Conservation (phyloP, 1,140 invertebrate species). For the Drosophila kepulauana region DNA sequence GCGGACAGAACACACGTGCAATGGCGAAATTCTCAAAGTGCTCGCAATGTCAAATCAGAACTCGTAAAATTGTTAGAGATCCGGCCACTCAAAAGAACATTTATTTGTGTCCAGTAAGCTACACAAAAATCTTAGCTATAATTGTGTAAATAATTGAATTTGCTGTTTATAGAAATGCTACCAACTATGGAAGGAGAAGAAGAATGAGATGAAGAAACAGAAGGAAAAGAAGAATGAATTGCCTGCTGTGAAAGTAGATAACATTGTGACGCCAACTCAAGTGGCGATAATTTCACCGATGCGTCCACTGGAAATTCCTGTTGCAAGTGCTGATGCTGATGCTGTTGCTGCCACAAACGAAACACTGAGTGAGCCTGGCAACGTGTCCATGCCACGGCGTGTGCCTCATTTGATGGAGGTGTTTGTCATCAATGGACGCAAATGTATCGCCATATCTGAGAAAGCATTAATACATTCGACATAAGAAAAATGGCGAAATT, state of each 20-base stretch:
- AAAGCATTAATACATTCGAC: slow-evolving; percentile 36
- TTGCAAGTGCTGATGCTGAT: too few species aligned
- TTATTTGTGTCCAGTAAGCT: slow-evolving; percentile 60
- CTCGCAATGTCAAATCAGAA: slow-evolving; percentile 32
- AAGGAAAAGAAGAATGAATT: background rate
- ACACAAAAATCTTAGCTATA: background rate
- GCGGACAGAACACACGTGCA: background rate
- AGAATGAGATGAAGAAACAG: background rate
- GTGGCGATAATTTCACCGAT: background rate
- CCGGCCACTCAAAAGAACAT: slow-evolving; percentile 27
- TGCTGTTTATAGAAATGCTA: slow-evolving; percentile 29
- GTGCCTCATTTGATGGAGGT: slow-evolving; percentile 51
- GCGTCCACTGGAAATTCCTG: too few species aligned
- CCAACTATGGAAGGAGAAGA: background rate
- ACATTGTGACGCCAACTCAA: background rate
- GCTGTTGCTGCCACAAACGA: background rate
- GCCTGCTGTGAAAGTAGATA: background rate
- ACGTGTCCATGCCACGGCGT: background rate
- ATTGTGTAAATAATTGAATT: background rate
- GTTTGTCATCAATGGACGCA: slow-evolving; percentile 47
- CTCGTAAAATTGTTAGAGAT: slow-evolving; percentile 44
- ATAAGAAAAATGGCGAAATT: background rate
- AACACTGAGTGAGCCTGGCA: background rate
- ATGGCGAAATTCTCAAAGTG: slow-evolving; percentile 62
- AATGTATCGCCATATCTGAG: slow-evolving; percentile 57